A percentile compares a stretch with the other conserved stretches of the same genome.
Conservation (phyloP, 2,797 vertebrate species). For the Acropternis orthonyx region DNA sequence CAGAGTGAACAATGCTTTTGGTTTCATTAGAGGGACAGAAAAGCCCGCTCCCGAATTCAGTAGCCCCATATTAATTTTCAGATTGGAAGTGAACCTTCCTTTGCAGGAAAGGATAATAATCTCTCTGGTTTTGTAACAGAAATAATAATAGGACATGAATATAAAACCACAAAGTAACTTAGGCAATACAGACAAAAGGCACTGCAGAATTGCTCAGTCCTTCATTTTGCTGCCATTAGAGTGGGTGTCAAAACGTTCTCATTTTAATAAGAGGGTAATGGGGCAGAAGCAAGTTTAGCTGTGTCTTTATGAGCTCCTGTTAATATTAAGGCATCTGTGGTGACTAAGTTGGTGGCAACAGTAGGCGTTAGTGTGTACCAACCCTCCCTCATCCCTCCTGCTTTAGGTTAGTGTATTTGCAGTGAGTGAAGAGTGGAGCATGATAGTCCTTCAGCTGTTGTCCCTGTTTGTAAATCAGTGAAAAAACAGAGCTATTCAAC, state of each 20-base stretch:
- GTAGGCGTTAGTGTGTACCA: neutral
- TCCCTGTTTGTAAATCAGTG: neutral
- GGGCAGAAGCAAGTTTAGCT: neutral
- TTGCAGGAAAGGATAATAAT: neutral
- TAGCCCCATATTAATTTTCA: neutral
- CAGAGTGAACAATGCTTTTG: neutral
- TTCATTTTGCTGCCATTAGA: neutral
- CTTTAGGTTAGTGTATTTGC: neutral
- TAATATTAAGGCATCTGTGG: neutral
- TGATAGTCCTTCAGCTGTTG: neutral
- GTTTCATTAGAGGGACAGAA: neutral
- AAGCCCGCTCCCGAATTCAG: neutral
- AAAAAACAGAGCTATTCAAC: neutral
- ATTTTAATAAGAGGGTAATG: neutral
- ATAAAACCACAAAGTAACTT: neutral
- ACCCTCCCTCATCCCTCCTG: neutral
- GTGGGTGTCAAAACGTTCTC: neutral
- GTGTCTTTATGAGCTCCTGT: neutral
- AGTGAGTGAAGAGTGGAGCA: neutral
- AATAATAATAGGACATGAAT: neutral
- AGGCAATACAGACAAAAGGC: neutral
- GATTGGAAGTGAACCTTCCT: neutral
- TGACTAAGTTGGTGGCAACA: neutral
- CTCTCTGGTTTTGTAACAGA: neutral
- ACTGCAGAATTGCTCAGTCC: neutral